These are phyloP conservation scores for Calliphora vomitoria DNA, from an alignment of 2,888 invertebrate species.

Conservation along the genomic window DNA sequence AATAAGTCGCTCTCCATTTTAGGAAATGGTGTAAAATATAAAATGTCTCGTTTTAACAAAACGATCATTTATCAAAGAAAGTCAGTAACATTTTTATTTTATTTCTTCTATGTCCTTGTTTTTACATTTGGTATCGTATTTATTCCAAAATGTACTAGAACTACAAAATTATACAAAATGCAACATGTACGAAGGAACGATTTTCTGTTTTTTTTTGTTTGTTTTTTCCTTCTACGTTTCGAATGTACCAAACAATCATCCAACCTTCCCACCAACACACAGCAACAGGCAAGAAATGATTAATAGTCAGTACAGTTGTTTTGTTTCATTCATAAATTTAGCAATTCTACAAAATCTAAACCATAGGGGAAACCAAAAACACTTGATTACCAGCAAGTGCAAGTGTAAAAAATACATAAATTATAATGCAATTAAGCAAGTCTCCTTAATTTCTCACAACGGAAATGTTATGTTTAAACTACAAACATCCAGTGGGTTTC, in stretches of 20 bases:
- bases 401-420: neutral
- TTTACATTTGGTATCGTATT: constrained; percentile 40
- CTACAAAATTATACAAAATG: constrained; percentile 43
- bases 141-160: constrained; percentile 11
- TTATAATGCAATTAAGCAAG: constrained; percentile 11
- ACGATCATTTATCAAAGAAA: constrained; percentile 71
- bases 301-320: constrained; percentile 56
- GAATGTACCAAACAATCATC: constrained; percentile 4
- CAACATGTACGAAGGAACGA: constrained; percentile 43
- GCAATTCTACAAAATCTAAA: constrained; percentile 34
- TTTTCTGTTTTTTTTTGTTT: constrained; percentile 16
- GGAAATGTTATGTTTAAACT: constrained; percentile 11
- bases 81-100: constrained; percentile 65
- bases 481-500: neutral
- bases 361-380: constrained; percentile 14
- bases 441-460: neutral
- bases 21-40: constrained; percentile 47
- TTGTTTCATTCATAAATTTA: constrained; percentile 51
- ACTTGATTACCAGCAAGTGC: constrained; percentile 20
- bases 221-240: constrained; percentile 7
- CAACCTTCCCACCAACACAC: constrained; percentile 25
- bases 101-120: constrained; percentile 47
- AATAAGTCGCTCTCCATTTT: no score
- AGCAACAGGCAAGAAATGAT: constrained; percentile 72
- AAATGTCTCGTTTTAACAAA: constrained; percentile 57